Percentiles rank a stretch among this genome's conserved stretches.
phyloP scores from a whole-genome alignment of 2,888 invertebrate species.

The Notocelia uddmanniana region DNA sequence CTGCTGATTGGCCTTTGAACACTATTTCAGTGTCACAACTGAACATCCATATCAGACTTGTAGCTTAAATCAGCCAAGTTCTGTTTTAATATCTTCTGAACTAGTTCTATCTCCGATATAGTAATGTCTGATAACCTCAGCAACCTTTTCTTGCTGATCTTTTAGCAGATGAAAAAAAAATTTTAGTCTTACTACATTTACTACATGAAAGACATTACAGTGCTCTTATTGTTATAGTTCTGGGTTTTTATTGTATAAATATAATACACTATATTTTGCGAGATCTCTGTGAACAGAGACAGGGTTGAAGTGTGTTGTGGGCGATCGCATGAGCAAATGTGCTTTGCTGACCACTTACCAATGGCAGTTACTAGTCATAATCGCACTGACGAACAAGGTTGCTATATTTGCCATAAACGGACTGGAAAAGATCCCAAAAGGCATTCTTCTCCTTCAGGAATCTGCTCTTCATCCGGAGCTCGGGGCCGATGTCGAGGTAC shows the following conservation, averaged over 20 bases:
- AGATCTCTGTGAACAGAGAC: too few species aligned
- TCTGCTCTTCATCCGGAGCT: slow-evolving; percentile 63
- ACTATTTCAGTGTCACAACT: slow-evolving; percentile 58
- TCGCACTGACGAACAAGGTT: slow-evolving; percentile 56
- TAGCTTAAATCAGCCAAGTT: slow-evolving; percentile 68
- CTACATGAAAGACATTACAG: too few species aligned
- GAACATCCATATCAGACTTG: slow-evolving; percentile 73
- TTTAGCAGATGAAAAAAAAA: slow-evolving; percentile 69
- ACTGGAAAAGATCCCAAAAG: slow-evolving; percentile 79
- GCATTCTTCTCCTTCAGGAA: slow-evolving; percentile 72
- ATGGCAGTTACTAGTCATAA: too few species aligned
- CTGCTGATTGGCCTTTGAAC: slow-evolving; percentile 61
- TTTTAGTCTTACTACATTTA: too few species aligned
- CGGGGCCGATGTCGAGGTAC: slow-evolving; percentile 68
- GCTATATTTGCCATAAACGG: slow-evolving; percentile 66
- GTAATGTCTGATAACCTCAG: slow-evolving; percentile 66
- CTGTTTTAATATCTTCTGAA: slow-evolving; percentile 57
- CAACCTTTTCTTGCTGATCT: slow-evolving; percentile 58
- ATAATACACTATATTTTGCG: too few species aligned
- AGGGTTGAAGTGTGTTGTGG: too few species aligned
- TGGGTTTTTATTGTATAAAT: too few species aligned
- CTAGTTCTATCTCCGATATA: slow-evolving; percentile 74
- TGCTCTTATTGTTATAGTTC: slow-evolving; percentile 64
- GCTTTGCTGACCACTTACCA: too few species aligned
- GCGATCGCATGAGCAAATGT: too few species aligned